Conservation (phyloP, 2,797 vertebrate genomes). For the Intellagama lesueurii region DNA sequence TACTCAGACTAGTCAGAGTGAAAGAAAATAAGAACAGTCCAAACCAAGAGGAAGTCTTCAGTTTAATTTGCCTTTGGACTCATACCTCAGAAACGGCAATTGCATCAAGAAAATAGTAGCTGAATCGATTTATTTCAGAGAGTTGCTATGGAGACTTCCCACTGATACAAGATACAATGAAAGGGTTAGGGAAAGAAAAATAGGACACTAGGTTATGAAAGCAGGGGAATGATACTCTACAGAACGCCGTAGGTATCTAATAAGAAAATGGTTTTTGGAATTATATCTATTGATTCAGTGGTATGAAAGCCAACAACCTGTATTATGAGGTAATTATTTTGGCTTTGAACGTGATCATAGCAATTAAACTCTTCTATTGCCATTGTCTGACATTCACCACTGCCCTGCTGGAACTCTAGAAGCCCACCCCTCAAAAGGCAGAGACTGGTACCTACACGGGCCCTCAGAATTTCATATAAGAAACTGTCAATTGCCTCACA, state of each 20-base stretch:
- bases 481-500: neutral
- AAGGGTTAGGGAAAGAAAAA: conserved; percentile 31
- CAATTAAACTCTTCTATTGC: conserved; percentile 28
- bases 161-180: conserved; percentile 44
- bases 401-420: neutral
- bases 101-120: conserved; percentile 55
- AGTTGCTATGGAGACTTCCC: conserved; percentile 72
- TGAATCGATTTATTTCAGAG: conserved; percentile 64
- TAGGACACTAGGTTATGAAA: neutral
- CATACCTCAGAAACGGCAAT: conserved; percentile 61
- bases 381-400: neutral
- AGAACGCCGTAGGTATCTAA: neutral
- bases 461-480: neutral
- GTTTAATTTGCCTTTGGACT: conserved; percentile 63
- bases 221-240: neutral
- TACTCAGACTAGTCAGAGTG: conserved; percentile 45
- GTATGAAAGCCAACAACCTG: conserved; percentile 15
- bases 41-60: conserved; percentile 56
- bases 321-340: conserved; percentile 9
- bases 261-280: conserved; percentile 39
- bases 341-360: conserved; percentile 24
- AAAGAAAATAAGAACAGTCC: conserved; percentile 45
- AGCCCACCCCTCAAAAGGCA: neutral
- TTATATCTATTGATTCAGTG: conserved; percentile 33
- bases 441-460: neutral